A percentile compares a stretch with the other conserved stretches of the same genome.
These are phyloP conservation scores for Orestias chungarensis DNA, from an alignment of 2,797 vertebrate species.

Conservation along the genomic window DNA sequence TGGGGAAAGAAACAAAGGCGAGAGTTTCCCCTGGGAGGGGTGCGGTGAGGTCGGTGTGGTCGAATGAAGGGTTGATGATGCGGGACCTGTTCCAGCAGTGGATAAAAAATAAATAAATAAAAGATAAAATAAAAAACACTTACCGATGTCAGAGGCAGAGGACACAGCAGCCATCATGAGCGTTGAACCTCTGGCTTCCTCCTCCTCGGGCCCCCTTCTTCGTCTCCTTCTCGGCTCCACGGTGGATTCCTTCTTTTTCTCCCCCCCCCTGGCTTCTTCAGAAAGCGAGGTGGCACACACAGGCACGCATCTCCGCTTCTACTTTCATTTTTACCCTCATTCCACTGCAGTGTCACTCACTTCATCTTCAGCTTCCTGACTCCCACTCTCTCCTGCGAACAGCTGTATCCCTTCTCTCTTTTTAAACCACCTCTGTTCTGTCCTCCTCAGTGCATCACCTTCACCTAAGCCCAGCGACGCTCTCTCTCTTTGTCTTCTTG, in stretches of 20 bases:
- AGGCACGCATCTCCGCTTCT: constrained; percentile 57
- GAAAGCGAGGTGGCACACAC: constrained; percentile 51
- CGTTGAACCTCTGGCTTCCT: constrained; percentile 79
- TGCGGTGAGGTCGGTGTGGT: too few relatives aligned
- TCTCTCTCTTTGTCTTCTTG: constrained; percentile 11
- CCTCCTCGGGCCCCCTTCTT: constrained; percentile 70
- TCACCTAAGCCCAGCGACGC: constrained; percentile 6
- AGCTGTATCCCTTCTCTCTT: constrained; percentile 6
- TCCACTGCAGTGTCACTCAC: constrained; percentile 65
- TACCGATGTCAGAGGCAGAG: constrained; percentile 78
- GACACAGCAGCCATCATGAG: constrained; percentile 85
- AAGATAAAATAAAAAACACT: constrained; percentile 31
- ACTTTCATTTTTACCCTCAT: constrained; percentile 65
- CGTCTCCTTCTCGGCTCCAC: constrained; percentile 77
- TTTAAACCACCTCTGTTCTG: too few relatives aligned
- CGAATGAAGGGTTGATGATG: constrained; percentile 15
- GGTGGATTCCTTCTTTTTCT: constrained; percentile 59
- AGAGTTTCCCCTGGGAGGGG: not conserved
- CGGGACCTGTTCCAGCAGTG: constrained; percentile 18
- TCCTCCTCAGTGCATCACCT: not conserved
- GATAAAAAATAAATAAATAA: constrained; percentile 12
- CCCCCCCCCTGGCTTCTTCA: constrained; percentile 53
- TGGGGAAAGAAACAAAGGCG: not conserved
- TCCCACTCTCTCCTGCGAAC: constrained; percentile 23
- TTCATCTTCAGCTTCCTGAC: constrained; percentile 38